Evolutionary conservation across 2,888 invertebrate species (phyloP), one percentile per base, ranked within the genome.

Genomic region (Eristalis tenax): DNA sequence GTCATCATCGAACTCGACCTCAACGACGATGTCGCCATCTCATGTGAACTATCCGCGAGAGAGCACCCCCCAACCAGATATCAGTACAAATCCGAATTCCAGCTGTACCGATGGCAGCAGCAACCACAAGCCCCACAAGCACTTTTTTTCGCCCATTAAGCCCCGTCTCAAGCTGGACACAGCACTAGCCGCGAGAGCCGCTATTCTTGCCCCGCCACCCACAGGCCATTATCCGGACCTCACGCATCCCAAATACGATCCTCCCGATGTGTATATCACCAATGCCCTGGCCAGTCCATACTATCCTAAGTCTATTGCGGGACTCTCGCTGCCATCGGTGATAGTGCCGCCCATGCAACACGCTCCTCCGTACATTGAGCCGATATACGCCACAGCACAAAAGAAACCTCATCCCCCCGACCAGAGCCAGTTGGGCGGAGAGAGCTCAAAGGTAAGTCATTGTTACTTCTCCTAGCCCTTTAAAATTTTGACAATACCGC

Each of bases 121-220:
- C 59, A 59, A 13, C 4, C 89, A 89, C 86, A 90, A 90, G 73
- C 91, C 90, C 82, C 93, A 93, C 0, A 93, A 92, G 88, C 94
- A 94, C 89, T 94, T 94, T 87, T 94, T 94, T 89, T 92, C 94
- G 26, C 94, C 94, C 18, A 90, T 93, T 8, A 93, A 93, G 89
- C 92, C 92, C 61, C 91, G 91, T 75, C 89, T 92, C 56, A 91
- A 90, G 89, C 88, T 92, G 70, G 90, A 92, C 89, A 91, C 93
- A 80, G 89, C 92, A 50, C 78, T 92, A 64, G 91, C 92, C 82
- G 90, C 88, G 8, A 64, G 50, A 13, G 23, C 76, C 13, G 78
- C 76, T 59, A 22, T 70, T 84, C 32, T 56, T 13, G 11, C 35
- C 5, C 38, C 77, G 0, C 64, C 75, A 3, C 64, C 75, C 5